These are phyloP conservation scores for Cichlasoma orientale DNA, from an alignment of 2,797 vertebrate genomes.

Conservation along the genomic window DNA sequence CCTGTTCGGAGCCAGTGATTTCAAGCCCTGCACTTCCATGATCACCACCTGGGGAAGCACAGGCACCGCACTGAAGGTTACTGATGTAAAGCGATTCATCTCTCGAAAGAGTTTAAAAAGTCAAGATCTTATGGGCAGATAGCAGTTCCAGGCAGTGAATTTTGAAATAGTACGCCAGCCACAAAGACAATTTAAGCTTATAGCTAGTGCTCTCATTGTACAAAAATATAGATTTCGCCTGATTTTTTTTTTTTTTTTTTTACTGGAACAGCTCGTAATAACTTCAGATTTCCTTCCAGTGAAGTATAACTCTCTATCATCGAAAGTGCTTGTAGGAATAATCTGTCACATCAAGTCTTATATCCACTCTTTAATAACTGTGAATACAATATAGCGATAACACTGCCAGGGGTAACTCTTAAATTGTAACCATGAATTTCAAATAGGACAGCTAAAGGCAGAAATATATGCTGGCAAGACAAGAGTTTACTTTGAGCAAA, in stretches of 20 bases:
- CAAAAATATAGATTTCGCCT: slow-evolving; percentile 23
- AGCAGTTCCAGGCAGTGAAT: slow-evolving; percentile 11
- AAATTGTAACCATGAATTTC: slow-evolving; percentile 37
- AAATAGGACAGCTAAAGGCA: slow-evolving; percentile 16
- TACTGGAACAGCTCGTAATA: slow-evolving; percentile 4
- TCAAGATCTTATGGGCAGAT: slow-evolving; percentile 5
- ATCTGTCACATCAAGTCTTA: slow-evolving; percentile 32
- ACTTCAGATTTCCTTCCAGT: slow-evolving; percentile 10
- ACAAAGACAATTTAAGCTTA: slow-evolving; percentile 6
- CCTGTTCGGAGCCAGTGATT: slow-evolving; percentile 96
- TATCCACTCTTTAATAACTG: slow-evolving; percentile 26
- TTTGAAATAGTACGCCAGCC: slow-evolving; percentile 16
- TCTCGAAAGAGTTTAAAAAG: slow-evolving; percentile 8
- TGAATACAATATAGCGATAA: slow-evolving; percentile 22
- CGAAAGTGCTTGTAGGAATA: slow-evolving; percentile 15
- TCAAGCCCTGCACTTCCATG: slow-evolving; percentile 97
- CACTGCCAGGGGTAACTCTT: slow-evolving; percentile 11
- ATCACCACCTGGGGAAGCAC: slow-evolving; percentile 90
- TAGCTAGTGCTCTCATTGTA: not conserved
- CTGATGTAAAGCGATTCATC: slow-evolving; percentile 42
- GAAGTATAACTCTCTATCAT: slow-evolving; percentile 15
- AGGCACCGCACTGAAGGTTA: slow-evolving; percentile 42
- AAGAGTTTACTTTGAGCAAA: slow-evolving; percentile 4
- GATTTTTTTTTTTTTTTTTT: slow-evolving; percentile 2
- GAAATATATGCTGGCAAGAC: slow-evolving; percentile 23